Evolutionary conservation across 2,888 invertebrate genomes (phyloP), one percentile per base, ranked within the genome.

Genomic region (Scelioninae gen. 2): DNA sequence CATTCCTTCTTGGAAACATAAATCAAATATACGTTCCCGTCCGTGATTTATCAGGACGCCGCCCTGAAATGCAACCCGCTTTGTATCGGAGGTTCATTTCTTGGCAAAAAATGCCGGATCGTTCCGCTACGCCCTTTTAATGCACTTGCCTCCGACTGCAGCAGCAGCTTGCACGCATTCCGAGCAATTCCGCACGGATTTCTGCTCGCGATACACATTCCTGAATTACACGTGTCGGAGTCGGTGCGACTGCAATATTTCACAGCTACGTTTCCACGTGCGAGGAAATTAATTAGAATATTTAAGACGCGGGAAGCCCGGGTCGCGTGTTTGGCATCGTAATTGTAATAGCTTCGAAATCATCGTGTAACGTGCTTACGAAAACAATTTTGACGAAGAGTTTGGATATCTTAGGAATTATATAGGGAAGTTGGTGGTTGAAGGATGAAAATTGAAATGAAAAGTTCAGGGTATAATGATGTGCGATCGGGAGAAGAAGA

Each of bases 81-180:
- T 33, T 33, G 33, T 45, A 33, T 10, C 31, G n/a, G 43, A 15
- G 19, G 45, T 57, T 57, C 33, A 43, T 57, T 18, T 25, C 28
- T 28, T 10, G 25, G 11, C 10, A n/a, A 57, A 45, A 18, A 57
- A 41, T 43, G 31, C 11, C 52, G 37, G 35, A 31, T 46, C 28
- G 22, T 13, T 52, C 52, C 31, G n/a, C n/a, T n/a, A n/a, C n/a
- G n/a, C 25, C 25, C 50, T 35, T 52, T 41, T 41, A 19, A 41
- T 19, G 19, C 19, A 41, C 41, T 19, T 5, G 10, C 25, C 41
- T 4, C 25, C 19, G 28, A 55, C 19, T 53, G 25, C 13, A n/a
- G 18, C 43, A 13, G 4, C 45, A 45, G 5, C 39, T 7, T 13
- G n/a, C 13, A 19, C 16, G n/a, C 13, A 37, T 18, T 16, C 15